phyloP scores from a whole-genome alignment of 2,113 vertebrate genomes.

The Lutjanus erythropterus region DNA sequence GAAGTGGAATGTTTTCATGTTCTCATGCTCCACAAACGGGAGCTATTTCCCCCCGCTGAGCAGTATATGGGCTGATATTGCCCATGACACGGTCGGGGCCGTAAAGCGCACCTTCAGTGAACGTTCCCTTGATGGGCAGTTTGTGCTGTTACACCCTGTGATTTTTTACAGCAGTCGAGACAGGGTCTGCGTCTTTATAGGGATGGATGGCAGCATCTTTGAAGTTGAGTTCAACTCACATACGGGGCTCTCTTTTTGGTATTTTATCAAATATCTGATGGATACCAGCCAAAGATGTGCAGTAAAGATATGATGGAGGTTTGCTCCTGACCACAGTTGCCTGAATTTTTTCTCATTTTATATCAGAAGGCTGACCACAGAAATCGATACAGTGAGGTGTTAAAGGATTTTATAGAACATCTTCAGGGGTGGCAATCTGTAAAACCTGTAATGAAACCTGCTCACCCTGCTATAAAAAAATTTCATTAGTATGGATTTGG shows the following conservation, averaged over 20 bases:
- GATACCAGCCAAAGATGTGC: conserved; percentile 3
- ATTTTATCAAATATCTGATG: conserved; percentile 23
- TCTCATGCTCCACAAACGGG: conserved; percentile 58
- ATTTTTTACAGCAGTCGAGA: conserved; percentile 51
- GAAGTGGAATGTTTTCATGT: conserved; percentile 69
- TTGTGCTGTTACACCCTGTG: conserved; percentile 44
- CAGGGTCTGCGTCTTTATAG: conserved; percentile 59
- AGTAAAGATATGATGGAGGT: conserved; percentile 1
- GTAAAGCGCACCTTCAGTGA: conserved; percentile 51
- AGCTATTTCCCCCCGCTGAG: conserved; percentile 62
- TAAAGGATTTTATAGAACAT: conserved; percentile 40
- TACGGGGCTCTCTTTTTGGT: conserved; percentile 15
- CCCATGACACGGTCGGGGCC: conserved; percentile 47
- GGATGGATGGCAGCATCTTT: conserved; percentile 62
- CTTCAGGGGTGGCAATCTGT: conserved; percentile 35
- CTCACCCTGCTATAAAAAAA: conserved; percentile 32
- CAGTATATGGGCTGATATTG: conserved; percentile 61
- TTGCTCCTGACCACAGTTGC: background rate
- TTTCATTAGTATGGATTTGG: conserved; percentile 27
- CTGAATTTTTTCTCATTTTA: conserved; percentile 9
- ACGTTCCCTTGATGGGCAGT: conserved; percentile 48
- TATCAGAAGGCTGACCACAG: background rate
- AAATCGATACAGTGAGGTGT: conserved; percentile 24
- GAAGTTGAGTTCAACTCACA: conserved; percentile 40
- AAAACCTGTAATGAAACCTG: conserved; percentile 47